Evolutionary conservation across 2,888 invertebrate species (phyloP).

Genomic region (Neoitamus cyanurus): DNA sequence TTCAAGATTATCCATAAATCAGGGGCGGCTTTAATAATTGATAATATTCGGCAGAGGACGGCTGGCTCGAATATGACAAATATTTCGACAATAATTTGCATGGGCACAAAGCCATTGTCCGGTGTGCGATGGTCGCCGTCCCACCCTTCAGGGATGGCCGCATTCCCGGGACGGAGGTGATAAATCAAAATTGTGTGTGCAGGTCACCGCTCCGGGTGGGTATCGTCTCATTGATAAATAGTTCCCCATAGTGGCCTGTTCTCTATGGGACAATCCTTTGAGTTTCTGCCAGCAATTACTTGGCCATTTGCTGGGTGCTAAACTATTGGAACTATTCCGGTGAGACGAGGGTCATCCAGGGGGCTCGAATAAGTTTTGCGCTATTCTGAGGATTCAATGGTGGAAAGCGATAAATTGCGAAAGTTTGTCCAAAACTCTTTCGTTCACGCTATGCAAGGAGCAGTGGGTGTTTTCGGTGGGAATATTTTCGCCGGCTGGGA

Average conservation of each 20-base stretch:
- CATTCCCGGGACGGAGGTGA: not conserved
- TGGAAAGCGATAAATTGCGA: not conserved
- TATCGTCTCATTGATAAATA: conserved; percentile 4
- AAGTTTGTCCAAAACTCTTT: not conserved
- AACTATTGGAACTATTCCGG: conserved; percentile 36
- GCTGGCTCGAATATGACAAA: conserved; percentile 44
- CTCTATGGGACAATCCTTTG: not conserved
- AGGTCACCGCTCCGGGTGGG: not conserved
- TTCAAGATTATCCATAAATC: conserved; percentile 46
- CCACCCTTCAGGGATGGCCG: not conserved
- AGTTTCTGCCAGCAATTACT: conserved; percentile 9
- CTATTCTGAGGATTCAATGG: not conserved
- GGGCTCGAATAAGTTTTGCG: conserved; percentile 5
- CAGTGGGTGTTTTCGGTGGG: not conserved
- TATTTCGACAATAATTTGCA: conserved; percentile 50
- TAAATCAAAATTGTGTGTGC: conserved; percentile 22
- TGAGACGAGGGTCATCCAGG: not conserved
- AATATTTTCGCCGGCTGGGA: not conserved
- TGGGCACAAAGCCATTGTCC: conserved; percentile 46
- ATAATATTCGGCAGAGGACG: conserved; percentile 44
- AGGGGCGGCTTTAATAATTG: conserved; percentile 48
- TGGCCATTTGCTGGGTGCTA: conserved; percentile 4
- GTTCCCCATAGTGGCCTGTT: not conserved
- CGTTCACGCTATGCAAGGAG: not conserved
- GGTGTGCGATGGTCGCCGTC: not conserved